Base-by-base conservation (phyloP, 53 echinoderm and acorn worm genomes). In the Pentamera pediparva region DNA sequence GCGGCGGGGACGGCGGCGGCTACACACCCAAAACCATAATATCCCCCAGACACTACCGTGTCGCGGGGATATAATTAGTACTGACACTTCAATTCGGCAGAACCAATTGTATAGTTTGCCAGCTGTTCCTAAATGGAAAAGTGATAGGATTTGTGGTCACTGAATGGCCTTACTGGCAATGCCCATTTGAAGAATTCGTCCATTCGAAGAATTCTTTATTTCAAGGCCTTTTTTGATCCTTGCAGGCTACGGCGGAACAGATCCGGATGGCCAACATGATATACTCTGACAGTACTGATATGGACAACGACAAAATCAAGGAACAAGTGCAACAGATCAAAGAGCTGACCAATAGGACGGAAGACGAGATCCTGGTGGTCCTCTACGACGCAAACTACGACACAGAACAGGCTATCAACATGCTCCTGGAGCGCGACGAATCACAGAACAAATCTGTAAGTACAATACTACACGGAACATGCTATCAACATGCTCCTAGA, bases 311-410 rank as follows among this genome's bases (percentile, higher is more conserved):
- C 6, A 76, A 81, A 53, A 39, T 80, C 65, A 48, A 45, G 45
- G 81, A 81, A 49, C 69, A 86, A 31, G 56, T 84, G 41, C 59
- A 75, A 65, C 81, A 80, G 81, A 72, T 91, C 13, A 48, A 41
- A 37, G 96, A 91, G 43, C 77, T 96, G 30, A 88, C 91, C 35
- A 84, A 88, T 54, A 87, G 90, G 70, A 85, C 87, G 26, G 90
- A 88, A 55, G 91, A 96, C 80, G 91, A 91, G 37, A 80, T 96
- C 29, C 73, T 91, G 83, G 83, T 88, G 40, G 91, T 90, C 31
- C 83, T 96, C 32, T 85, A 91, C 50, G 96, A 96, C 69, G 82
- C 87, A 76, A 85, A 96, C 59, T 85, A 96, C 20, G 83, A 96
- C 69, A 82, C 96, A 83, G 96, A 87, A 71, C 84, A 82, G 33